phyloP scores from a whole-genome alignment of 2,113 vertebrate species.

The Maccullochella peelii region DNA sequence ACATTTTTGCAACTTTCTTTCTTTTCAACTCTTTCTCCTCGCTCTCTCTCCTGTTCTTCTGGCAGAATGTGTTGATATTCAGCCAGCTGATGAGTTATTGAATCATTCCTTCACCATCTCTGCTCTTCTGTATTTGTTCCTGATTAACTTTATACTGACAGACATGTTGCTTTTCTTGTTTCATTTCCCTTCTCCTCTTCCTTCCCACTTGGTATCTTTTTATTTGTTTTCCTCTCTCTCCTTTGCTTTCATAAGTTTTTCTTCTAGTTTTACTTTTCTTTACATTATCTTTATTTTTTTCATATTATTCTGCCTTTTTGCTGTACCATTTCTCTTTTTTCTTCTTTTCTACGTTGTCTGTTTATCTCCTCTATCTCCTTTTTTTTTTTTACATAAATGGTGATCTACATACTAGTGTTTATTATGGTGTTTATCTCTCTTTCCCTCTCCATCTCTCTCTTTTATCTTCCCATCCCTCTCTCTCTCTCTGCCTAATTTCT shows the following conservation, averaged over 20 bases:
- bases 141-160: no score
- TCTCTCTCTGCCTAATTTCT: background rate
- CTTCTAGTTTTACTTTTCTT: background rate
- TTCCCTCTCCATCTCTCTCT: background rate
- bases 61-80: background rate
- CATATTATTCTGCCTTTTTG: background rate
- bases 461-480: background rate
- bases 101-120: background rate
- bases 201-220: background rate
- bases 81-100: background rate
- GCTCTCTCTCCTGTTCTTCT: background rate
- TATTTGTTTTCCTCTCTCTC: background rate
- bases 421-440: background rate
- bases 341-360: background rate
- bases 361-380: background rate
- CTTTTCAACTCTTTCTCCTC: background rate
- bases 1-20: slow-evolving; percentile 34
- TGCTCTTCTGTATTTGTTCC: background rate
- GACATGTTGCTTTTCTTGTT: background rate
- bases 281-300: background rate
- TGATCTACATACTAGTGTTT: background rate
- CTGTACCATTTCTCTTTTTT: background rate
- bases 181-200: background rate
- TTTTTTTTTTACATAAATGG: background rate
- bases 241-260: background rate